Percentiles rank a stretch among this genome's conserved stretches.
phyloP scores from a whole-genome alignment of 2,113 vertebrate genomes.

The Orycteropus afer region DNA sequence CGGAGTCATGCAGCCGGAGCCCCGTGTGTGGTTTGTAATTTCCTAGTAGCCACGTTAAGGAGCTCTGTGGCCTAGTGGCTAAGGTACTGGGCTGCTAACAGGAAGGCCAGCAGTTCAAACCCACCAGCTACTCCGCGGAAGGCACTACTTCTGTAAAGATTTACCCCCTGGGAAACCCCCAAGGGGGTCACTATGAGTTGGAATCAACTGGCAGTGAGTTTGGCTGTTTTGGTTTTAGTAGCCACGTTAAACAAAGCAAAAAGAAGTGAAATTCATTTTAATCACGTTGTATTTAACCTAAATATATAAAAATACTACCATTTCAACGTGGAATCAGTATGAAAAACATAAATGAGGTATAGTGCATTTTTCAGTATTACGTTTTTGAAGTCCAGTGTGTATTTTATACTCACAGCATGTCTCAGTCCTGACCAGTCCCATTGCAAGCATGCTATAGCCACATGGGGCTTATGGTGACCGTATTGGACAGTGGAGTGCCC shows the following conservation, averaged over 20 bases:
- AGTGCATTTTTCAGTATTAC: neutral
- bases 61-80: no score
- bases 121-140: no score
- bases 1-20: fast-evolving
- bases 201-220: no score
- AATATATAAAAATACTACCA: neutral
- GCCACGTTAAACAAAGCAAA: neutral
- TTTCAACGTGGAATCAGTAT: no score
- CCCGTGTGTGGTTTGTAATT: neutral
- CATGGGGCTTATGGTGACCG: neutral
- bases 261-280: neutral
- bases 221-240: no score
- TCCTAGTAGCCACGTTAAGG: neutral
- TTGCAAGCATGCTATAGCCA: neutral
- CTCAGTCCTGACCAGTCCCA: neutral
- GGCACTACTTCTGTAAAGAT: no score
- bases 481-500: neutral
- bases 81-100: no score
- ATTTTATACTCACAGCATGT: neutral
- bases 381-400: neutral
- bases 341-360: neutral
- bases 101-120: no score
- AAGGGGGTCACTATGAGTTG: no score
- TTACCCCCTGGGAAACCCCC: no score
- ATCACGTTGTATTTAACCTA: neutral